These are phyloP conservation scores for Pseudomyrmex cubaensis DNA, from an alignment of 1,140 invertebrate genomes.

Conservation along the genomic window DNA sequence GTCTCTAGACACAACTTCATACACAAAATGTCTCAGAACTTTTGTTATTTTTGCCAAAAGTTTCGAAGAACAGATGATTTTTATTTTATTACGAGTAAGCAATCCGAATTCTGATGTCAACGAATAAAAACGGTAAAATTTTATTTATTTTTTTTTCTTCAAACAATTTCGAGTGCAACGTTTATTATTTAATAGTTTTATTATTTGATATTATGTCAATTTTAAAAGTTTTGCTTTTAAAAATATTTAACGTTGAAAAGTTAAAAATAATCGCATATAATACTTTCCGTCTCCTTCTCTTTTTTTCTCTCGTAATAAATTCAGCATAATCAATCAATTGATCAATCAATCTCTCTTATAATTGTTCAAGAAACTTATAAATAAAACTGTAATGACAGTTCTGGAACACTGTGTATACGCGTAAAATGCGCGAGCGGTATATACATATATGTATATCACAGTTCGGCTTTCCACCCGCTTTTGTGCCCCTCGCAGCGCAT, in stretches of 20 bases:
- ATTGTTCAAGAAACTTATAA: slow-evolving; percentile 4
- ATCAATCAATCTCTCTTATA: not conserved
- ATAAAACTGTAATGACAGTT: slow-evolving; percentile 27
- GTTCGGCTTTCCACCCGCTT: slow-evolving; percentile 73
- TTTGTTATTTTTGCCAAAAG: not conserved
- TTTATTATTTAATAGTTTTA: not conserved
- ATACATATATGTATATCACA: slow-evolving; percentile 54
- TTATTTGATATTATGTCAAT: not conserved
- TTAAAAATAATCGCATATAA: not conserved
- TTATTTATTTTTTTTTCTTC: not conserved
- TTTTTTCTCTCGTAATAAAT: not conserved
- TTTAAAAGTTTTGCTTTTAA: not conserved
- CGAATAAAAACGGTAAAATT: not conserved
- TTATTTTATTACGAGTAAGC: not conserved
- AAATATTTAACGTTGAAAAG: not conserved
- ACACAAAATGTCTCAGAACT: slow-evolving; percentile 11
- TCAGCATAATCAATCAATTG: not conserved
- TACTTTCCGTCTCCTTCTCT: too few relatives aligned
- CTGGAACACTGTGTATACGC: not conserved
- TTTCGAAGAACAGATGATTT: not conserved
- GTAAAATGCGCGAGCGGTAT: slow-evolving; percentile 6
- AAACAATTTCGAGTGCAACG: not conserved
- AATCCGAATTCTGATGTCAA: not conserved
- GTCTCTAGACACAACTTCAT: slow-evolving; percentile 23
- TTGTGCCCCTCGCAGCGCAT: slow-evolving; percentile 68